phyloP scores from a whole-genome alignment of 2,888 invertebrate genomes.

The Meta bourneti region DNA sequence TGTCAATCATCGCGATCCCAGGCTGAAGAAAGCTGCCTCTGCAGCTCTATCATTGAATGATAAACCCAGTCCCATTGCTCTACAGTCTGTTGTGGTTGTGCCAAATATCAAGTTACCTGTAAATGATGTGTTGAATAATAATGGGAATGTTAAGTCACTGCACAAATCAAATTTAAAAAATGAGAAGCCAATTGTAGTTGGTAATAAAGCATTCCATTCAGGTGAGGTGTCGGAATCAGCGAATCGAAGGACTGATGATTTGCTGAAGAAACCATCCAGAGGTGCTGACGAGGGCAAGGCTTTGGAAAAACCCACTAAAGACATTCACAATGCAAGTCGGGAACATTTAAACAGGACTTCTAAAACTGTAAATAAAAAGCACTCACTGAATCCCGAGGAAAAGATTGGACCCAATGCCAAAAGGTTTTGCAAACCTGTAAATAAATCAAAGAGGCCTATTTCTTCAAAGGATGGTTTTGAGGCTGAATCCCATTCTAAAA shows the following conservation, averaged over 20 bases:
- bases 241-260: neutral
- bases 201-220: conserved; percentile 7
- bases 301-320: neutral
- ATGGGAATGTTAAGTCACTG: neutral
- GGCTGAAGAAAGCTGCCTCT: conserved; percentile 41
- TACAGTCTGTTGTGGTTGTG: conserved; percentile 70
- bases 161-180: conserved; percentile 17
- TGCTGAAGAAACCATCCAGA: neutral
- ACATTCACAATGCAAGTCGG: neutral
- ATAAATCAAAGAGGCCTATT: neutral
- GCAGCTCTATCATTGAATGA: neutral
- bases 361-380: conserved; percentile 27
- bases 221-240: neutral
- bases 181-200: neutral
- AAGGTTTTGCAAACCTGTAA: conserved; percentile 18
- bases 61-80: neutral
- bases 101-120: conserved; percentile 36
- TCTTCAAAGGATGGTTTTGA: neutral
- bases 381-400: conserved; percentile 30
- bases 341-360: conserved; percentile 15
- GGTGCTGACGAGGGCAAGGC: neutral
- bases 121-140: neutral
- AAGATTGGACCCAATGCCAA: conserved; percentile 17
- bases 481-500: neutral
- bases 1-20: conserved; percentile 59